These are phyloP conservation scores for Pteria penguin DNA, from an alignment of 2,888 invertebrate species.

Conservation along the genomic window DNA sequence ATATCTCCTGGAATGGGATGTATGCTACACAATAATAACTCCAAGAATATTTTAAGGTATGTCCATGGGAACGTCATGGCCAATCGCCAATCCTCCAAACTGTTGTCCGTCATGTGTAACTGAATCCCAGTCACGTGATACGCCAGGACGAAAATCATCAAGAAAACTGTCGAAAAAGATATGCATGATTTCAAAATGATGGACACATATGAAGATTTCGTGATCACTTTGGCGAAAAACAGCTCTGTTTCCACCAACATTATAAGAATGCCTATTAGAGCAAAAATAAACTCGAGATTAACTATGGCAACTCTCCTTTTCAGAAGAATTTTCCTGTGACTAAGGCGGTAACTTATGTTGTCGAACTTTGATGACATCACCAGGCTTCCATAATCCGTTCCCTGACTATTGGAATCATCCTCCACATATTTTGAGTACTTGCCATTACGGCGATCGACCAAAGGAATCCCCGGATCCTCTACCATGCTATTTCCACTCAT, in stretches of 20 bases:
- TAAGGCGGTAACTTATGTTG: conserved; percentile 67
- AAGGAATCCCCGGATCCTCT: conserved; percentile 69
- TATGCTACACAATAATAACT: conserved; percentile 62
- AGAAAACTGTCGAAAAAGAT: conserved; percentile 56
- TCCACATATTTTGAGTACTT: conserved; percentile 63
- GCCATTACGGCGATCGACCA: conserved; percentile 60
- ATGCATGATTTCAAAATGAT: conserved; percentile 62
- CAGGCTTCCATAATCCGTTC: conserved; percentile 36
- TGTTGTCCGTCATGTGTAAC: conserved; percentile 67
- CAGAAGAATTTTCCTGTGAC: conserved; percentile 59
- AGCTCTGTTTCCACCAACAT: conserved; percentile 70
- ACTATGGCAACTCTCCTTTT: conserved; percentile 60
- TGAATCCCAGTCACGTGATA: conserved; percentile 64
- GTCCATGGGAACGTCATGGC: conserved; percentile 59
- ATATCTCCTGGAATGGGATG: conserved; percentile 68
- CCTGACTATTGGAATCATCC: conserved; percentile 48
- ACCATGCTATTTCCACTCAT: conserved; percentile 57
- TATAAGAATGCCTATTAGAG: conserved; percentile 60
- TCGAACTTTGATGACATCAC: conserved; percentile 51
- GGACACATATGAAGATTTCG: conserved; percentile 53
- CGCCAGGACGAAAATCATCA: conserved; percentile 53
- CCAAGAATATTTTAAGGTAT: conserved; percentile 57
- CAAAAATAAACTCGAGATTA: conserved; percentile 60
- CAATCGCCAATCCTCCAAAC: conserved; percentile 68
- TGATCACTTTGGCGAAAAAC: conserved; percentile 53